These are phyloP conservation scores for Novumbra hubbsi DNA, from an alignment of 2,797 vertebrate species.

Conservation along the genomic window DNA sequence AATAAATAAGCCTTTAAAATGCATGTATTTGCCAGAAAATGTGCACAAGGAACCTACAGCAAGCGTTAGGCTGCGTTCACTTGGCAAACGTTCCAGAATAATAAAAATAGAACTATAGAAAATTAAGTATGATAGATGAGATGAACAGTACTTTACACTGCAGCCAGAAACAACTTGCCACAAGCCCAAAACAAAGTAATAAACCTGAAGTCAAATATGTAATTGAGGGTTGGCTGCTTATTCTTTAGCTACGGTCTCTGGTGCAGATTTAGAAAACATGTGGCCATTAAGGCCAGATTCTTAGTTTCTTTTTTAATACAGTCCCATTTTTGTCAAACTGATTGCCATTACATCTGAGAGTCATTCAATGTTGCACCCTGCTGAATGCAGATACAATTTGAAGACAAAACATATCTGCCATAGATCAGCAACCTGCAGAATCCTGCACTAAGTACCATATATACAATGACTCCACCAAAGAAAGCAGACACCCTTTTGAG, in stretches of 20 bases:
- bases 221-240: not conserved
- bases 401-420: not conserved
- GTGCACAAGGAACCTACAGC: not conserved
- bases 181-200: not conserved
- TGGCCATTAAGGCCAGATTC: not conserved
- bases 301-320: not conserved
- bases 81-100: not conserved
- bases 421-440: not conserved
- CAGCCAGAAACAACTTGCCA: not conserved
- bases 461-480: not conserved
- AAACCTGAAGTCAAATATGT: not conserved
- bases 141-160: not conserved
- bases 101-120: not conserved
- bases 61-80: not conserved
- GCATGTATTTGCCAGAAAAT: not conserved
- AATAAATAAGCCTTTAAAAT: not conserved
- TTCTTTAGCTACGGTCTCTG: not conserved
- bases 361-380: not conserved
- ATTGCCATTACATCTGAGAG: not conserved
- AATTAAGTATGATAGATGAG: not conserved
- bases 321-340: not conserved
- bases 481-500: no score
- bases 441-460: not conserved
- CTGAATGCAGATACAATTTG: not conserved
- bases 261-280: not conserved